phyloP scores from a whole-genome alignment of 2,888 invertebrate genomes.

The Enchytraeus crypticus region DNA sequence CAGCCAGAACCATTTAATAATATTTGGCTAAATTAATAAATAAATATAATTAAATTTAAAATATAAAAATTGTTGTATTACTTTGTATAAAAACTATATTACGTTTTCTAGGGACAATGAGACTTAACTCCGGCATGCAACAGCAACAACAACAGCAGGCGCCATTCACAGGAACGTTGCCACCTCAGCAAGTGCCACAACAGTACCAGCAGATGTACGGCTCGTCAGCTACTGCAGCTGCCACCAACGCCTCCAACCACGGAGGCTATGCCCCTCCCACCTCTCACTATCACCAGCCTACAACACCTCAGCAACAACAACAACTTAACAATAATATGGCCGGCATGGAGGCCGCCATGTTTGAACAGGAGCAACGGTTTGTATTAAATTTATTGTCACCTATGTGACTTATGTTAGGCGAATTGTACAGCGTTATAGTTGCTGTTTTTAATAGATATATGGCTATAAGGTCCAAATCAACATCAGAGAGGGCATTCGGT shows the following conservation, averaged over 20 bases:
- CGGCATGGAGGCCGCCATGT: too few species aligned
- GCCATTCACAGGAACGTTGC: neutral
- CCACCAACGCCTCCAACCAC: neutral
- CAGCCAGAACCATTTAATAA: too few species aligned
- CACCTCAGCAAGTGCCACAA: slow-evolving; percentile 8
- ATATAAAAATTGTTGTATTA: neutral
- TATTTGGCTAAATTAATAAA: too few species aligned
- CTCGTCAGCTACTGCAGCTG: neutral
- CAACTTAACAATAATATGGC: too few species aligned
- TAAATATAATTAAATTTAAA: too few species aligned
- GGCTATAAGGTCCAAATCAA: too few species aligned
- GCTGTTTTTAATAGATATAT: too few species aligned
- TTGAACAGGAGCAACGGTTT: neutral
- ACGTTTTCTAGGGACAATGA: neutral
- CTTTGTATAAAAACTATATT: neutral
- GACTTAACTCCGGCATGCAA: neutral
- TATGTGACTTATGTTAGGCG: too few species aligned
- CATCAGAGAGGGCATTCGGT: too few species aligned
- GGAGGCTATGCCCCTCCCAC: neutral
- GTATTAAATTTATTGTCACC: neutral
- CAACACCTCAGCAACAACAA: slow-evolving; percentile 11
- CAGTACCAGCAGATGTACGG: slow-evolving; percentile 14
- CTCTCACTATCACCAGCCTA: slow-evolving; percentile 14
- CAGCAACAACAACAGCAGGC: slow-evolving; percentile 3
- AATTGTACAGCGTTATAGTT: too few species aligned